Evolutionary conservation across 2,888 invertebrate genomes (phyloP).

Genomic region (Eristalis intricaria): DNA sequence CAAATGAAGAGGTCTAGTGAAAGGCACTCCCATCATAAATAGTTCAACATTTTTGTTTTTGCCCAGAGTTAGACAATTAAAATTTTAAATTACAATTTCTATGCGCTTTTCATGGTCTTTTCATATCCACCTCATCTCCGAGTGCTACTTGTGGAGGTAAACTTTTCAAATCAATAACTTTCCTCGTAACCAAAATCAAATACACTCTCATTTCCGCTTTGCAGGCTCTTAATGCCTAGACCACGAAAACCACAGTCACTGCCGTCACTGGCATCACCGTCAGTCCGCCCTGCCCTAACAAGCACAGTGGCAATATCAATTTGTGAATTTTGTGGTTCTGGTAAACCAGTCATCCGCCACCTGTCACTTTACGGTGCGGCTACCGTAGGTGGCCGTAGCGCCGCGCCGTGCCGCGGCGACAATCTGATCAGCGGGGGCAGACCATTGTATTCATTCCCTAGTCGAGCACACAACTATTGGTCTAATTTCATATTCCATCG

Average conservation of each 20-base stretch:
- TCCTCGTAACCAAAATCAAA: not conserved
- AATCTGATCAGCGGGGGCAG: not conserved
- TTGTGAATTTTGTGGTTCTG: conserved; percentile 29
- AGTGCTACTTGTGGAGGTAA: not conserved
- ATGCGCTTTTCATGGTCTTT: not conserved
- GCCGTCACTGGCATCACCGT: not conserved
- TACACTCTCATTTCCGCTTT: not conserved
- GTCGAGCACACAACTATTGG: conserved; percentile 6
- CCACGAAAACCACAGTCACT: not conserved
- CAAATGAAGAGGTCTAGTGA: not conserved
- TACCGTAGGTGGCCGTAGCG: not conserved
- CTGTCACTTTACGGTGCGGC: conserved; percentile 20
- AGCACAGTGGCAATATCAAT: conserved; percentile 35
- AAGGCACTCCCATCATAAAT: not conserved
- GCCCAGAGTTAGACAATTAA: not conserved
- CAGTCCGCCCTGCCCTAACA: not conserved
- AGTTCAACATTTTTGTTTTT: not conserved
- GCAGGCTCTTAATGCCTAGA: not conserved
- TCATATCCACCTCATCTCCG: not conserved
- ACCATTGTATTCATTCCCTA: conserved; percentile 9
- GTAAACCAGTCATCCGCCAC: conserved; percentile 35
- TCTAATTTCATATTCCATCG: conserved; percentile 45
- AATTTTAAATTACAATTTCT: not conserved
- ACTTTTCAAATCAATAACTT: conserved; percentile 38
- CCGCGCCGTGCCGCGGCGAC: not conserved